Conservation (phyloP, 1,140 invertebrate species). For the Lineus longissimus region DNA sequence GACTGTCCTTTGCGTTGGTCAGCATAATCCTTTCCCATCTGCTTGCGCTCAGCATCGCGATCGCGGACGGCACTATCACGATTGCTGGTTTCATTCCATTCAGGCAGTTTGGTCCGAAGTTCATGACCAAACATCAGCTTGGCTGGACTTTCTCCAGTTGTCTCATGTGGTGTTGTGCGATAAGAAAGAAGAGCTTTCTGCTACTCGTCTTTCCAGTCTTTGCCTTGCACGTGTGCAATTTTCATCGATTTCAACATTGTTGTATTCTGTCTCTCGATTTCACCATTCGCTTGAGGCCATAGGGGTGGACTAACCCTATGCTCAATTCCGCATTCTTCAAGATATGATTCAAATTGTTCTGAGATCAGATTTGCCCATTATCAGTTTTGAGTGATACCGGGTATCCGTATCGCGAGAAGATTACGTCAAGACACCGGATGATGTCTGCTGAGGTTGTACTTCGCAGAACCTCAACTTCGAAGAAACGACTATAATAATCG, state of each 20-base stretch:
- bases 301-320: constrained; percentile 11
- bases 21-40: constrained; percentile 15
- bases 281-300: constrained; percentile 24
- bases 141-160: constrained; percentile 18
- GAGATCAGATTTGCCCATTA: constrained; percentile 2
- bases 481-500: too few species aligned
- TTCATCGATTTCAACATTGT: constrained; percentile 23
- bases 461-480: too few species aligned
- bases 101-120: constrained; percentile 19
- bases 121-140: constrained; percentile 20
- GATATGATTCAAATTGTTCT: neutral
- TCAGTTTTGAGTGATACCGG: too few species aligned
- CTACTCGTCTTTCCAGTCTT: constrained; percentile 22
- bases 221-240: constrained; percentile 20
- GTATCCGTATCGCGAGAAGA: too few species aligned
- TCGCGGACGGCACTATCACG: constrained; percentile 9
- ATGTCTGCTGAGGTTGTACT: too few species aligned
- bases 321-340: constrained; percentile 11
- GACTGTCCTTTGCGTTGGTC: constrained; percentile 5
- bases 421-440: too few species aligned
- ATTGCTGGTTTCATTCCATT: neutral
- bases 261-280: constrained; percentile 23
- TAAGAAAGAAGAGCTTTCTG: constrained; percentile 19
- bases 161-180: constrained; percentile 20
- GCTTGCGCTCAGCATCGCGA: constrained; percentile 19